Base-by-base conservation (phyloP, 1,140 invertebrate species). In the Drosophila setifemur region DNA sequence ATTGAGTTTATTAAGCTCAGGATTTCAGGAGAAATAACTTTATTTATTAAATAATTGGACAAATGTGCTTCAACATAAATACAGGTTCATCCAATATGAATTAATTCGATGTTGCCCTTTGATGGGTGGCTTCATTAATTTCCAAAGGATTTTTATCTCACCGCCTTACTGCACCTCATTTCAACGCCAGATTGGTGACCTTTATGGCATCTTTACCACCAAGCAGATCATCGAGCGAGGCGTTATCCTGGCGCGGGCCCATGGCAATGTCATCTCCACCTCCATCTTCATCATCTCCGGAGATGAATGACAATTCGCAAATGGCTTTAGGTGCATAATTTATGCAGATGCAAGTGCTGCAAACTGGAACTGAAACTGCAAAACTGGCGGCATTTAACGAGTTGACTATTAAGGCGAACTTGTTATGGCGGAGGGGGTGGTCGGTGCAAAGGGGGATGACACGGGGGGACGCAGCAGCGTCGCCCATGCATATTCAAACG, bases 261-360 rank as follows among this genome's bases (percentile, higher is more conserved):
- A 21, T 25, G 12, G 29, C 23, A 45, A 57, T 76, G 73, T 45
- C 53, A 26, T 25, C 29, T 42, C 37, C 45, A 71, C 35, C 39
- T 29, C 16, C 52, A 48, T 16, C 35, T 29, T 35, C 44, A 44
- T 28, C 18, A 18, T 26, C 47, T 47, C 58, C 50, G 54, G 19
- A 50, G 52, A 58, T 73, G 48, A 79, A 85, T 85, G 79, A 86
- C 79, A 86, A 77, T 85, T 86, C 75, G 81, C 75, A 79, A 86
- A 79, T 83, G 78, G 61, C 79, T 71, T 53, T 71, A 70, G 58
- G 58, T 61, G 78, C 79, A 83, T 83, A 86, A 83, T 83, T 83
- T 86, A 83, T 83, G 79, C 74, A 79, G 78, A 82, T 82, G 53
- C 52, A 54, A 57, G 28, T 60, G 71, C 73, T 43, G 73, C 69